These are phyloP conservation scores for Aegithalos caudatus DNA, from an alignment of 2,113 vertebrate species.

Conservation along the genomic window DNA sequence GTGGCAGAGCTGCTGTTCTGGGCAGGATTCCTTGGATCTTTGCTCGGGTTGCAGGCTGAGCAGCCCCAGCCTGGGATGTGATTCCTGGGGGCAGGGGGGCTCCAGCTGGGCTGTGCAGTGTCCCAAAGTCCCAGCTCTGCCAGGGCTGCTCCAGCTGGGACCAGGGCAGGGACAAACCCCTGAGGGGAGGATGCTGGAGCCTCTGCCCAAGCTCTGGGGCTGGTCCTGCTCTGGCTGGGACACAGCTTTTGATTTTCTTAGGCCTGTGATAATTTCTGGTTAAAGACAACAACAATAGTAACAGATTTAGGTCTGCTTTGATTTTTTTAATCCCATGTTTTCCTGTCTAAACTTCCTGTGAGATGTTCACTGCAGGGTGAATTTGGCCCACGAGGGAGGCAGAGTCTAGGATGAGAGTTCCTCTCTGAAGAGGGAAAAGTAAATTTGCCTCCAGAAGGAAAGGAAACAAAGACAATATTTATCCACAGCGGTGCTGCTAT, in stretches of 20 bases:
- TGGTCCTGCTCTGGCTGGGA: background rate
- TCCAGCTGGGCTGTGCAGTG: background rate
- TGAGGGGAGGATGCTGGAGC: too few species aligned
- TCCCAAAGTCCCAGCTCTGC: background rate
- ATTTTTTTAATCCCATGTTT: background rate
- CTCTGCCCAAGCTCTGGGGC: background rate
- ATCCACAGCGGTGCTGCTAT: background rate
- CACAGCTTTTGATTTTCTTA: background rate
- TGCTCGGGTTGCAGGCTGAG: background rate
- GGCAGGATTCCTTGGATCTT: background rate
- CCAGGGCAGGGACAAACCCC: too few species aligned
- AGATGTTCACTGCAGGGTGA: background rate
- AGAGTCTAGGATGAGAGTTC: background rate
- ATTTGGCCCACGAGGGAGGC: background rate
- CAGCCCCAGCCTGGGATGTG: too few species aligned
- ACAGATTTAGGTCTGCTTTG: background rate
- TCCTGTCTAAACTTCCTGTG: background rate
- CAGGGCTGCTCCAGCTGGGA: background rate
- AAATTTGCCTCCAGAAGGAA: constrained; percentile 14
- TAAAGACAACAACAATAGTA: background rate
- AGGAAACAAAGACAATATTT: constrained; percentile 15
- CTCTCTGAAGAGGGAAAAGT: constrained; percentile 19
- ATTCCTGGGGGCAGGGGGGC: background rate
- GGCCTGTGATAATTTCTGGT: background rate
- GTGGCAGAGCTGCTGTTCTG: background rate